A percentile compares a stretch with the other conserved stretches of the same genome.
phyloP scores from a whole-genome alignment of 2,888 invertebrate genomes.

The Phyllotreta striolata region DNA sequence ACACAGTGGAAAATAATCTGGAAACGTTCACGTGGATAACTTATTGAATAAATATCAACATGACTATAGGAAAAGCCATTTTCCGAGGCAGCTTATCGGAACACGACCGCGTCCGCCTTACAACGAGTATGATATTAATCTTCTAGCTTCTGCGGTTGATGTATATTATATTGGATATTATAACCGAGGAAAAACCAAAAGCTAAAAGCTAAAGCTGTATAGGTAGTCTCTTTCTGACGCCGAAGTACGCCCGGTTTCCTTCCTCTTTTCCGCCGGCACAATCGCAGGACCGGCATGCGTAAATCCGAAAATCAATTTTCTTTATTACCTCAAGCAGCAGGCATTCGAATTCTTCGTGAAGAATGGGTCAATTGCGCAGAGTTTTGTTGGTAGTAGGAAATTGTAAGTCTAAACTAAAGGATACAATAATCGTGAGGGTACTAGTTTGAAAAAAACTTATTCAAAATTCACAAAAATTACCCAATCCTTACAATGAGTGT shows the following conservation, averaged over 20 bases:
- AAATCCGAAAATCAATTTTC: not conserved
- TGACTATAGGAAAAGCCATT: not conserved
- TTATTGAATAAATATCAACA: too few species aligned
- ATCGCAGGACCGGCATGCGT: conserved; percentile 3
- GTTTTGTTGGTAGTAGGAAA: too few species aligned
- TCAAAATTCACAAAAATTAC: too few species aligned
- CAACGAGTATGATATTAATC: conserved; percentile 60
- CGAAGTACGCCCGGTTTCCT: conserved; percentile 24
- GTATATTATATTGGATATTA: conserved; percentile 63
- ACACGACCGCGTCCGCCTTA: conserved; percentile 51
- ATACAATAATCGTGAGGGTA: too few species aligned
- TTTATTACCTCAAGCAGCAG: not conserved
- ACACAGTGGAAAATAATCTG: too few species aligned
- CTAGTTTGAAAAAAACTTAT: too few species aligned
- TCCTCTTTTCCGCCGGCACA: conserved; percentile 20
- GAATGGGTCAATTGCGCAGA: too few species aligned
- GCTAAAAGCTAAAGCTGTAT: conserved; percentile 34
- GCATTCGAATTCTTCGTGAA: not conserved
- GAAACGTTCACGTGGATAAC: too few species aligned
- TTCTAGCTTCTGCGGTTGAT: conserved; percentile 61
- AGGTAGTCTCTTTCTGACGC: conserved; percentile 30
- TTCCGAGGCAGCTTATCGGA: conserved; percentile 39
- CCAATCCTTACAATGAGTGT: too few species aligned
- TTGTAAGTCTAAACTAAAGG: too few species aligned
- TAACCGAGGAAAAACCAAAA: conserved; percentile 54